Conservation (phyloP, 2,113 vertebrate species). For the Pontoporia blainvillei region DNA sequence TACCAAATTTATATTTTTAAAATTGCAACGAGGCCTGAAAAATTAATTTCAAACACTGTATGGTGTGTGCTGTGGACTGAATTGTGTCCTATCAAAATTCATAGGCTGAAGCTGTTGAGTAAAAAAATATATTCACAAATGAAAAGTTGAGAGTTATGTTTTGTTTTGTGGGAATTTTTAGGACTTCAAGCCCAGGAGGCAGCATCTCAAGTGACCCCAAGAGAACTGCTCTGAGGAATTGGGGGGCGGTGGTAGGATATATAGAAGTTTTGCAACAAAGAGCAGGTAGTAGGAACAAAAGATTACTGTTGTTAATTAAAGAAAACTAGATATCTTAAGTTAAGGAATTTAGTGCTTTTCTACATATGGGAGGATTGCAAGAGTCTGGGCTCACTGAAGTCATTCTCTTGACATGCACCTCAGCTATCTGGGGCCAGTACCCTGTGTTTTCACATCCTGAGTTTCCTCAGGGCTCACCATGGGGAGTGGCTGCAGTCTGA, state of each 20-base stretch:
- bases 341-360: too few relatives aligned
- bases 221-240: background rate
- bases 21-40: background rate
- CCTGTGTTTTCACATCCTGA: background rate
- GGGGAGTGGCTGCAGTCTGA: background rate
- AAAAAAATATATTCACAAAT: background rate
- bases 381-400: background rate
- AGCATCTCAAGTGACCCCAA: background rate
- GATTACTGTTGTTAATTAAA: too few relatives aligned
- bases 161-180: background rate
- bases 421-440: background rate
- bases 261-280: background rate
- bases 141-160: background rate
- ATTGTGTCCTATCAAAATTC: background rate
- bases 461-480: background rate
- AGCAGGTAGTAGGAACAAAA: background rate
- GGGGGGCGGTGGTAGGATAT: background rate
- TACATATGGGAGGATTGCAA: background rate
- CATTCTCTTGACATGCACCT: background rate
- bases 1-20: background rate
- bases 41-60: background rate
- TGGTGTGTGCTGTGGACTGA: background rate
- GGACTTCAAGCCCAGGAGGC: background rate
- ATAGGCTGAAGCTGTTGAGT: background rate
- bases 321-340: too few relatives aligned